Conservation (phyloP, 2,113 vertebrate genomes). For the Eurypyga helias region DNA sequence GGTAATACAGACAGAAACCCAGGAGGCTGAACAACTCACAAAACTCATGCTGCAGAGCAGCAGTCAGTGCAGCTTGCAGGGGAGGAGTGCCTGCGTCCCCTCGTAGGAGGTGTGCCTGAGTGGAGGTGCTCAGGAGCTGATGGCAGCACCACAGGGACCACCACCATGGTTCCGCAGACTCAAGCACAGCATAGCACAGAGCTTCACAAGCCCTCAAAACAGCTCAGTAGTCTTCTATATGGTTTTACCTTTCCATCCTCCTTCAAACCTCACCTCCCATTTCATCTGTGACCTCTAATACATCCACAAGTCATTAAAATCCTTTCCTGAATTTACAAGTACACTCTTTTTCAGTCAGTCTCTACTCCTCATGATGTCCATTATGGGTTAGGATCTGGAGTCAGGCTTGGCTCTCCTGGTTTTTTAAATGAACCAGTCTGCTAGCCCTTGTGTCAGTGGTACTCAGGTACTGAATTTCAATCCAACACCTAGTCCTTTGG, state of each 20-base stretch:
- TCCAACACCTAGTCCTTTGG: background rate
- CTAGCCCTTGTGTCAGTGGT: background rate
- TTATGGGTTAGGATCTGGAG: background rate
- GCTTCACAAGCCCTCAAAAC: background rate
- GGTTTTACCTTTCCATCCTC: background rate
- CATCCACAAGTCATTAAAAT: background rate
- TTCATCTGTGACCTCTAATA: background rate
- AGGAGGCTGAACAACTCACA: background rate
- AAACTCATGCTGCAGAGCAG: background rate
- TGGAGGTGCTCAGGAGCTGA: background rate
- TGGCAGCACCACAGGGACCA: background rate
- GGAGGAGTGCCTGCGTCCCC: background rate
- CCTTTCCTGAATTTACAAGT: background rate
- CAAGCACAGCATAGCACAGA: background rate
- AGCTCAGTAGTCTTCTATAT: background rate
- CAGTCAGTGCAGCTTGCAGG: background rate
- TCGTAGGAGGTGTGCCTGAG: background rate
- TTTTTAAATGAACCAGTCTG: background rate
- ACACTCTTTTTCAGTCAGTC: background rate
- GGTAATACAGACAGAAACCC: background rate
- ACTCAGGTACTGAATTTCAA: background rate
- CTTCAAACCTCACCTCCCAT: background rate
- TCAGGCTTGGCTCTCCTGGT: background rate
- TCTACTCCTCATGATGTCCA: background rate
- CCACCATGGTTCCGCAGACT: background rate